Evolutionary conservation across 2,888 invertebrate species (phyloP), one percentile per base, ranked within the genome.

Genomic region (Eupithecia pulchellata): DNA sequence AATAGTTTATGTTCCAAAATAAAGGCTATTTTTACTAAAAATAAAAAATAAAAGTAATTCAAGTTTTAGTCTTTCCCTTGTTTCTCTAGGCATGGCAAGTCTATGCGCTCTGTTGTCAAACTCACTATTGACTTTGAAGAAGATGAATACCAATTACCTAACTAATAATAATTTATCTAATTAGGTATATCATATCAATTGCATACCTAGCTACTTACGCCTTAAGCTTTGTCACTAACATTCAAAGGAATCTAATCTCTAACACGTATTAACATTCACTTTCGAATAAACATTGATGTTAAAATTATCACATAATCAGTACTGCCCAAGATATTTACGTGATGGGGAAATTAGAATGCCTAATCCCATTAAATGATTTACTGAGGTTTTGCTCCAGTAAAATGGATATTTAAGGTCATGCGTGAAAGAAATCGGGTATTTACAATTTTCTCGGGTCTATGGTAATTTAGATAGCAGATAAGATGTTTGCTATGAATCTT

Each of bases 151-250:
- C 47, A 47, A 47, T 47, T 11, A 47, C 47, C 20, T 47, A 11
- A 47, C 47, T 47, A 57, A 17, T 6, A 57, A 27, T 57, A 29
- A 14, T 17, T 29, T 57, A 57, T 29, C 27, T 57, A 57, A 11
- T 13, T 20, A 30, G 6, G n/a, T 27, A 17, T 60, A 34, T 25
- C 11, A 29, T 61, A 61, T 61, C 20, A 36, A 61, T 61, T 61
- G 34, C 25, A 61, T 63, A 62, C 55, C 64, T 71, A 72, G 60
- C 58, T 65, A 61, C 11, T 39, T 62, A 62, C 36, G 57, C 63
- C 57, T n/a, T 67, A 75, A 75, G 73, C 75, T 64, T 73, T 72
- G 58, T 63, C 62, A 64, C 72, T 66, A 69, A 72, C 65, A 69
- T 72, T 69, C 63, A 69, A 58, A 47, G 6, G 20, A 63, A 36